Evolutionary conservation across 1,140 invertebrate species (phyloP).

Genomic region (Teleogryllus occipitalis): DNA sequence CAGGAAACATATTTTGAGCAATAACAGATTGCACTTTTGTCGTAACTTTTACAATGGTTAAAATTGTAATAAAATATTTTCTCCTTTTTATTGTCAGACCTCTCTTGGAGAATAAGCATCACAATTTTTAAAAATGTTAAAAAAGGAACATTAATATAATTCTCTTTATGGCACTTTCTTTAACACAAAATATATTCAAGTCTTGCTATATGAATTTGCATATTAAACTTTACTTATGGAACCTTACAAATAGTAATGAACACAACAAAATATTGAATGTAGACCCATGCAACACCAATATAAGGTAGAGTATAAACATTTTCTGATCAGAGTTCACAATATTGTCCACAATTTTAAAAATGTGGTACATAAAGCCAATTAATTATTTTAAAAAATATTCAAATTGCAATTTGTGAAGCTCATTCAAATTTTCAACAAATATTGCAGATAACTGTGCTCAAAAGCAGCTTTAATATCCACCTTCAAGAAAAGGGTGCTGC

Average conservation of each 20-base stretch:
- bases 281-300: not conserved
- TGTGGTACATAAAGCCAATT: not conserved
- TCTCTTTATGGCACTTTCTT: not conserved
- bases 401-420: not conserved
- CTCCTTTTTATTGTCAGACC: too few species aligned
- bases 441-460: not conserved
- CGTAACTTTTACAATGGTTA: too few species aligned
- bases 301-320: not conserved
- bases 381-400: not conserved
- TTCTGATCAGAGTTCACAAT: not conserved
- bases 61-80: too few species aligned
- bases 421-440: too few species aligned
- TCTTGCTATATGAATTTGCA: not conserved
- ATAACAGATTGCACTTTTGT: too few species aligned
- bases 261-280: not conserved
- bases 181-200: not conserved
- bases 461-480: not conserved
- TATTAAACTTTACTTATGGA: not conserved
- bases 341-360: not conserved
- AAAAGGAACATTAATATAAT: not conserved
- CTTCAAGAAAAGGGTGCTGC: slow-evolving; percentile 58
- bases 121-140: not conserved
- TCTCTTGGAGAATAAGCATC: not conserved
- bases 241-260: too few species aligned
- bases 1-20: too few species aligned